Conservation (phyloP, 2,797 vertebrate genomes). For the Xiphorhynchus erythropygius region DNA sequence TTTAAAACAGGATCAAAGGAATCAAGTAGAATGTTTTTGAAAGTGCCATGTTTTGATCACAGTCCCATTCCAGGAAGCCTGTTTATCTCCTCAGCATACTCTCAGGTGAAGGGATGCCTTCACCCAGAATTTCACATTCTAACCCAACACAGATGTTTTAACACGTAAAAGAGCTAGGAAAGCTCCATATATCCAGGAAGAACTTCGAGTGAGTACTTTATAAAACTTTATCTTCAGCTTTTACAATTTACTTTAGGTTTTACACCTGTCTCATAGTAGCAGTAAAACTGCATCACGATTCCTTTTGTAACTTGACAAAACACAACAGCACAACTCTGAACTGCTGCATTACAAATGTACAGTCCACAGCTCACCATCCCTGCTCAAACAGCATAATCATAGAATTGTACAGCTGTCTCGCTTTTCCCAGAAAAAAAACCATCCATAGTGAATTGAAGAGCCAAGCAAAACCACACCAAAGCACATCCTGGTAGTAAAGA, state of each 20-base stretch:
- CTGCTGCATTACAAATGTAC: not conserved
- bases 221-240: conserved; percentile 50
- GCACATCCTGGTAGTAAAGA: not conserved
- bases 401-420: conserved; percentile 30
- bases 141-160: conserved; percentile 54
- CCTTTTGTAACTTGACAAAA: not conserved
- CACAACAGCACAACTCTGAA: not conserved
- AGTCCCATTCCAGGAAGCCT: not conserved
- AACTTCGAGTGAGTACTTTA: conserved; percentile 20
- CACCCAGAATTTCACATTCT: not conserved
- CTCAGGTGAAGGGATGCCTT: not conserved
- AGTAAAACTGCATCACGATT: not conserved
- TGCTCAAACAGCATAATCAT: not conserved
- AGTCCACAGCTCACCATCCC: not conserved
- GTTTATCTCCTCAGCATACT: not conserved
- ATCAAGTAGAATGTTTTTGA: not conserved
- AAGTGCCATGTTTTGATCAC: not conserved
- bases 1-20: conserved; percentile 45
- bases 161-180: not conserved
- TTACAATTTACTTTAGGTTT: conserved; percentile 54
- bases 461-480: conserved; percentile 7
- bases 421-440: conserved; percentile 5
- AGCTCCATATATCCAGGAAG: not conserved
- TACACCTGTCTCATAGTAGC: conserved; percentile 9
- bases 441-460: conserved; percentile 25